A percentile compares a stretch with the other conserved stretches of the same genome.
phyloP scores from a whole-genome alignment of 2,797 vertebrate genomes.

The Propithecus perrieri region DNA sequence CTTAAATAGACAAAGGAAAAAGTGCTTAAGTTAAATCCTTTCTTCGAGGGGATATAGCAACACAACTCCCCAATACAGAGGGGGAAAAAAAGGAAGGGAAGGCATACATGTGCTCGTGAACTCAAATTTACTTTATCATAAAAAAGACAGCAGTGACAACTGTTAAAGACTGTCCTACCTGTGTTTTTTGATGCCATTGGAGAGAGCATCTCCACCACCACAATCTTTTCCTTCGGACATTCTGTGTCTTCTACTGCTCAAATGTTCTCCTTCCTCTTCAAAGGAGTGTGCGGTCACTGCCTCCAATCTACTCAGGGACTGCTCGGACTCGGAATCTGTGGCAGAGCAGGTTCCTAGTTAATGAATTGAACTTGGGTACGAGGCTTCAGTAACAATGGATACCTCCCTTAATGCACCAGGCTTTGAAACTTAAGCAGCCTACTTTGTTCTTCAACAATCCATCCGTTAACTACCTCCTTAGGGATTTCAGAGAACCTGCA shows the following conservation, averaged over 20 bases:
- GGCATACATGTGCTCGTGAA: not conserved
- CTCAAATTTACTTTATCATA: not conserved
- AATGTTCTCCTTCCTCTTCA: slow-evolving; percentile 88
- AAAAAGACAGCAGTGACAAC: not conserved
- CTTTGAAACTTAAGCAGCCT: slow-evolving; percentile 89
- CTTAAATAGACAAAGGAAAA: not conserved
- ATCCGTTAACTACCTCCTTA: slow-evolving; percentile 73
- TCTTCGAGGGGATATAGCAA: not conserved
- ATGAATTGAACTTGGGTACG: slow-evolving; percentile 59
- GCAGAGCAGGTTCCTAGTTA: slow-evolving; percentile 81
- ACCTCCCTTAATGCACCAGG: slow-evolving; percentile 74
- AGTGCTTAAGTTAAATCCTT: not conserved
- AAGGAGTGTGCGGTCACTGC: slow-evolving; percentile 89
- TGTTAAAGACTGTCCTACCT: slow-evolving; percentile 88
- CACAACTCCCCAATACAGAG: not conserved
- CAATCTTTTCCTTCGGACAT: slow-evolving; percentile 93
- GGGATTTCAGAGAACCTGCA: slow-evolving; percentile 43
- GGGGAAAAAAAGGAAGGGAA: not conserved
- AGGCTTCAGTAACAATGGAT: slow-evolving; percentile 73
- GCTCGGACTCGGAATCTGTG: slow-evolving; percentile 94
- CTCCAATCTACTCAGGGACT: slow-evolving; percentile 93
- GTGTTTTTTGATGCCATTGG: slow-evolving; percentile 95
- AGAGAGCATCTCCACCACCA: slow-evolving; percentile 88
- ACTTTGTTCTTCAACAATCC: slow-evolving; percentile 84
- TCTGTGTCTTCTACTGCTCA: slow-evolving; percentile 85